Conservation (phyloP, 2,888 invertebrate species). For the Andricus quercusramuli region DNA sequence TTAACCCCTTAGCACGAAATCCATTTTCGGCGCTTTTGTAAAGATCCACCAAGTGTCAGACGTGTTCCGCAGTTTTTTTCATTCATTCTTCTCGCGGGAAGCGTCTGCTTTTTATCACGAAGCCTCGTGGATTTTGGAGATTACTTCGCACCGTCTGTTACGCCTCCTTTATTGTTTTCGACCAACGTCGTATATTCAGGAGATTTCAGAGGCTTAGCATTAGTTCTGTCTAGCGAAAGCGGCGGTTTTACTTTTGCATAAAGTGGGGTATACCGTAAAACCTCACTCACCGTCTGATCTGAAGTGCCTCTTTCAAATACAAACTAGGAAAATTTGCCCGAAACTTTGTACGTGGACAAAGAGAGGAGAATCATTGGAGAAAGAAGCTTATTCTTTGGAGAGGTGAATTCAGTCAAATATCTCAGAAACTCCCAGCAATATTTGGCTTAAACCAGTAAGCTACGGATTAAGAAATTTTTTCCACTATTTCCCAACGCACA, state of each 20-base stretch:
- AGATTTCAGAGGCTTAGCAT: constrained; percentile 35
- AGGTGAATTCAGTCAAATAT: not conserved
- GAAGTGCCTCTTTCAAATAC: not conserved
- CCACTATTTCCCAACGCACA: not conserved
- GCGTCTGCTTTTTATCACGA: constrained; percentile 18
- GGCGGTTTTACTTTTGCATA: constrained; percentile 19
- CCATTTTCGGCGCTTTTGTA: not conserved
- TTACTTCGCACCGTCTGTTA: constrained; percentile 19
- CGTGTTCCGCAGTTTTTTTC: constrained; percentile 11
- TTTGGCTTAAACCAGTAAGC: constrained; percentile 28
- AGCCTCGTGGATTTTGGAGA: constrained; percentile 25
- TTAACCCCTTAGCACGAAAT: not conserved
- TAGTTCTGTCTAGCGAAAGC: constrained; percentile 11
- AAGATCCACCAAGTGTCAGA: not conserved
- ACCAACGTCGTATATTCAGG: constrained; percentile 20
- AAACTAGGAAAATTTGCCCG: not conserved
- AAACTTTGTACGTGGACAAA: not conserved
- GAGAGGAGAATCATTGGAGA: not conserved
- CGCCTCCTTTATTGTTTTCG: constrained; percentile 36
- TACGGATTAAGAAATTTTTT: not conserved
- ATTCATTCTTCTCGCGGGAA: not conserved
- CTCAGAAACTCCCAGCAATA: not conserved
- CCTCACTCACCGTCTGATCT: not conserved
- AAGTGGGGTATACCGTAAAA: not conserved
- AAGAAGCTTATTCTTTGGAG: not conserved